Conservation (phyloP, 1,140 invertebrate genomes). For the Aphidius ervi region DNA sequence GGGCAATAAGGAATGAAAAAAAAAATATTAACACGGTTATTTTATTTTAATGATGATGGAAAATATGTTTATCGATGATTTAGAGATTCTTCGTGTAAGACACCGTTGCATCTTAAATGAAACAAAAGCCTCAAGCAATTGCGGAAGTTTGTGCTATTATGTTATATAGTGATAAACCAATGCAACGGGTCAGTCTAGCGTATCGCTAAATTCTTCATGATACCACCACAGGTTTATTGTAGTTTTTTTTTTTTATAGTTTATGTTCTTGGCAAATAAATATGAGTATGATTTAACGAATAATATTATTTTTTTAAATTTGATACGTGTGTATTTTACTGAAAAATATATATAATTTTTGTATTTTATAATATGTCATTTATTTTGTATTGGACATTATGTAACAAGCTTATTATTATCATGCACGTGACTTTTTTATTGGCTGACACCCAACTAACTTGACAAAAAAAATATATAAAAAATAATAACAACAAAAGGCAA, state of each 20-base stretch:
- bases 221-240: not conserved
- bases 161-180: constrained; percentile 7
- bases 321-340: not conserved
- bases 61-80: not conserved
- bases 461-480: too few species aligned
- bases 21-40: too few species aligned
- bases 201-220: not conserved
- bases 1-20: too few species aligned
- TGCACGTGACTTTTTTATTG: constrained; percentile 12
- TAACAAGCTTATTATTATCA: constrained; percentile 11
- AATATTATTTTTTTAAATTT: not conserved
- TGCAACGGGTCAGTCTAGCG: constrained; percentile 7
- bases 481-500: too few species aligned
- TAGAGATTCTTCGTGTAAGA: too few species aligned
- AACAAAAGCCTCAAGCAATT: too few species aligned
- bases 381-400: not conserved
- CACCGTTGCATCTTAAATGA: too few species aligned
- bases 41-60: too few species aligned
- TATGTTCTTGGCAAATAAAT: constrained; percentile 36
- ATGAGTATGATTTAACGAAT: constrained; percentile 40
- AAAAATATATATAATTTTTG: not conserved
- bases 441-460: constrained; percentile 1
- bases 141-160: too few species aligned
- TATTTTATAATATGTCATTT: not conserved
- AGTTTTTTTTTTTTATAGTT: constrained; percentile 23